phyloP scores from a whole-genome alignment of 1,140 invertebrate genomes.

The Caenorhabditis tropicalis region DNA sequence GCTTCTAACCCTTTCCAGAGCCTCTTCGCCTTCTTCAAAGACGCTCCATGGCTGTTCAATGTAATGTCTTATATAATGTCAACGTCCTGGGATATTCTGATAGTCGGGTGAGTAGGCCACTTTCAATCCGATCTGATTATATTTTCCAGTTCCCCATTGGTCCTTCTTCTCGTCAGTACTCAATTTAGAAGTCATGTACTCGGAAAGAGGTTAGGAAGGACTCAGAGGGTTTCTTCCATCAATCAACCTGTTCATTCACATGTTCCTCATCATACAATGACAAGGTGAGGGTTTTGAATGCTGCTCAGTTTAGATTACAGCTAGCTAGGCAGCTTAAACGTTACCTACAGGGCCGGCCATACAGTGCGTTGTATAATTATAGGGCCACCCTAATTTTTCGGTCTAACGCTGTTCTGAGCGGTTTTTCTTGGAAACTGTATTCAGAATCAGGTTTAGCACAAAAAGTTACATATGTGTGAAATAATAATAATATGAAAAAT shows the following conservation, averaged over 20 bases:
- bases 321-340: too few species aligned
- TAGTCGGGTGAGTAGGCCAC: not conserved
- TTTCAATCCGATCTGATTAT: not conserved
- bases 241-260: not conserved
- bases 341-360: too few species aligned
- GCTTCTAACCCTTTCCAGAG: not conserved
- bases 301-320: not conserved
- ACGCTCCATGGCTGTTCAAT: not conserved
- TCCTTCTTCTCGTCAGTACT: not conserved
- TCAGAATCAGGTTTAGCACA: too few species aligned
- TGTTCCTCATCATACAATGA: not conserved
- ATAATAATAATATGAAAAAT: too few species aligned
- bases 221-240: not conserved
- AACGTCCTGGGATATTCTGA: not conserved
- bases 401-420: too few species aligned
- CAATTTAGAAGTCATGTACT: constrained; percentile 1
- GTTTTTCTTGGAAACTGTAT: too few species aligned
- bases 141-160: not conserved
- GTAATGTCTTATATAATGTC: not conserved
- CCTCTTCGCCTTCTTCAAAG: constrained; percentile 31
- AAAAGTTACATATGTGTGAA: too few species aligned
- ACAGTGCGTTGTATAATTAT: too few species aligned
- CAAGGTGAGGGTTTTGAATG: not conserved
- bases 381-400: too few species aligned
- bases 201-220: not conserved